Evolutionary conservation across 2,888 invertebrate genomes (phyloP).

Genomic region (Drosophila bunnanda): DNA sequence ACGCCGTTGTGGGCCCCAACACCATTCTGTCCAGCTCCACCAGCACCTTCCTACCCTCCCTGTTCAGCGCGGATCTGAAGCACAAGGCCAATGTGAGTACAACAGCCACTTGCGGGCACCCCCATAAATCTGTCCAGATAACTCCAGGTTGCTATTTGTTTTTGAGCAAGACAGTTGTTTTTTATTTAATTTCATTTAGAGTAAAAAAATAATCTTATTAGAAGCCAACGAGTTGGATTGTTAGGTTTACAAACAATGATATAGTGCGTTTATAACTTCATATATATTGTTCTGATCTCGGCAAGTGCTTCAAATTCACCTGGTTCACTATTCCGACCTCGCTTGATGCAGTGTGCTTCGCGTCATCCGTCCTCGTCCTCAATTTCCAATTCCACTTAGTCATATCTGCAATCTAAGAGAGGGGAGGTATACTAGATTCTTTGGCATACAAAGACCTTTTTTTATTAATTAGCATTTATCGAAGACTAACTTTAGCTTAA

Average conservation of each 20-base stretch:
- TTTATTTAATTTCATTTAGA: not conserved
- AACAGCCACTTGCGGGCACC: not conserved
- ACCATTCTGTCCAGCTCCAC: constrained; percentile 97
- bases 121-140: constrained; percentile 8
- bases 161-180: not conserved
- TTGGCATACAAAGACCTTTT: not conserved
- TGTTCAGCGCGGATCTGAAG: constrained; percentile 92
- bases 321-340: not conserved
- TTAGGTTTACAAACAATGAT: not conserved
- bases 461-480: not conserved
- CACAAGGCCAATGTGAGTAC: constrained; percentile 87
- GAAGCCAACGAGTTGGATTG: not conserved
- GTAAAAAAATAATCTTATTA: not conserved
- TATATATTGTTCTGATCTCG: not conserved
- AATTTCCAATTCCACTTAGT: constrained; percentile 4
- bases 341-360: not conserved
- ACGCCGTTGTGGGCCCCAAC: constrained; percentile 89
- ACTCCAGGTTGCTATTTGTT: not conserved
- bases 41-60: constrained; percentile 95
- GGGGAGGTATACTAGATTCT: not conserved
- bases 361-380: constrained; percentile 11
- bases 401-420: not conserved
- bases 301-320: not conserved
- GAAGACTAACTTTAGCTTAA: no score
- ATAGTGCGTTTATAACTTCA: not conserved